Base-by-base conservation (phyloP, 2,888 invertebrate species). In the Heliothis peltigera region DNA sequence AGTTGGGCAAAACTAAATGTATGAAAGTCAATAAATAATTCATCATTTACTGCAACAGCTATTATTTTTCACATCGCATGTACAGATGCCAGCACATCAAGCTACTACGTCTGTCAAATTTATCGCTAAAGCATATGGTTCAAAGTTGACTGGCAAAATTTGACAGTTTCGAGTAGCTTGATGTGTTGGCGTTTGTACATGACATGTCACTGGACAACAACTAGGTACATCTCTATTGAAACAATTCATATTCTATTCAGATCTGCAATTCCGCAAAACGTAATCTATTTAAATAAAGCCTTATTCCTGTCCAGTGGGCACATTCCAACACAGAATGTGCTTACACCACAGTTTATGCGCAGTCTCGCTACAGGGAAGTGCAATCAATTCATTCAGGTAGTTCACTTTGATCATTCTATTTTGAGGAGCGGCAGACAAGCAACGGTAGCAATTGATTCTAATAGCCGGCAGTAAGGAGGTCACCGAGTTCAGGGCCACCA, bases 401-500 rank as follows among this genome's bases (percentile, higher is more conserved):
- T 77, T 79, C 64, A 74, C 61, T 75, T 78, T 69, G 60, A 75
- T 76, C 79, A 78, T 84, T 72, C 85, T 88, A 88, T 88, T 87
- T 81, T 71, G 59, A 76, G 77, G 32, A 69, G 46, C 49, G 39
- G 56, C 62, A 77, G 66, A 74, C 66, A 64, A 70, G 77, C 70
- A 81, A 81, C 77, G 75, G 76, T 74, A 69, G 78, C 87, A 88
- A 91, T 88, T 89, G 86, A 70, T 82, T 83, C 80, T 88, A 85
- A 87, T 85, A 80, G 75, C 81, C 82, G 81, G 65, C 77, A 81
- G 75, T 84, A 84, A 86, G 83, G 86, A 87, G 89, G 87, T 86
- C 85, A 74, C 35, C 4, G 82, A 82, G 92, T 89, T 93, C 92
- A 92, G 79, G 92, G 93, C 76, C 91, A 87, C 22, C 72, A 63